Percentiles rank a stretch among this genome's conserved stretches.
Conservation (phyloP, 2,797 vertebrate species). For the Podargus strigoides region DNA sequence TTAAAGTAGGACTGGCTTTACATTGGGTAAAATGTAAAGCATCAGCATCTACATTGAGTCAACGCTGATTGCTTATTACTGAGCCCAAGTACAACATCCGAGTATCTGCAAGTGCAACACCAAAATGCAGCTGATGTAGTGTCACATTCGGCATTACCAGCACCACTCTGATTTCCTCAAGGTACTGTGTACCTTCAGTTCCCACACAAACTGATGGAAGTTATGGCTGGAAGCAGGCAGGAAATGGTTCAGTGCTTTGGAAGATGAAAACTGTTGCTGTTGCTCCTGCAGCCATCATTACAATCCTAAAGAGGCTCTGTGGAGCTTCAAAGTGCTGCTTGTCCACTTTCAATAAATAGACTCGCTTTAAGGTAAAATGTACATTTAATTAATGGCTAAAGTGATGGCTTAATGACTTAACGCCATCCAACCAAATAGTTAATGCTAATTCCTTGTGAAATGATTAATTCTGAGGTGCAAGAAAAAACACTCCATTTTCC, state of each 20-base stretch:
- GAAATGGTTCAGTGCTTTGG: background rate
- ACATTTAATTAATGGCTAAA: background rate
- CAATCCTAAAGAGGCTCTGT: background rate
- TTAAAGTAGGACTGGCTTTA: background rate
- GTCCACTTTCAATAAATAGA: background rate
- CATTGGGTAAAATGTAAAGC: background rate
- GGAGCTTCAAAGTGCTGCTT: background rate
- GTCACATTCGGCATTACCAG: background rate
- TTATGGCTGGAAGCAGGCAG: background rate
- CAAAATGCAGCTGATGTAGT: background rate
- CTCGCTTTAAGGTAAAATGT: background rate
- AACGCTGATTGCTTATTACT: background rate
- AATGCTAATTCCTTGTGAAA: background rate
- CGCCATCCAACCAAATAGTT: background rate
- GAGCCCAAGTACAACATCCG: background rate
- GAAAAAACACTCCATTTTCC: background rate
- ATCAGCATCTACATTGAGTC: background rate
- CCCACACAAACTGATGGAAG: background rate
- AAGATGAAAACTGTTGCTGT: background rate
- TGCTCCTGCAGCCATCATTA: background rate
- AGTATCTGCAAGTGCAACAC: background rate
- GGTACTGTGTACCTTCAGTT: background rate
- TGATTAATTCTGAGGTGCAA: background rate
- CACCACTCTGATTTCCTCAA: background rate
- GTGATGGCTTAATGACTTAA: background rate